These are phyloP conservation scores for Dryobates pubescens DNA, from an alignment of 2,797 vertebrate genomes.

Conservation along the genomic window DNA sequence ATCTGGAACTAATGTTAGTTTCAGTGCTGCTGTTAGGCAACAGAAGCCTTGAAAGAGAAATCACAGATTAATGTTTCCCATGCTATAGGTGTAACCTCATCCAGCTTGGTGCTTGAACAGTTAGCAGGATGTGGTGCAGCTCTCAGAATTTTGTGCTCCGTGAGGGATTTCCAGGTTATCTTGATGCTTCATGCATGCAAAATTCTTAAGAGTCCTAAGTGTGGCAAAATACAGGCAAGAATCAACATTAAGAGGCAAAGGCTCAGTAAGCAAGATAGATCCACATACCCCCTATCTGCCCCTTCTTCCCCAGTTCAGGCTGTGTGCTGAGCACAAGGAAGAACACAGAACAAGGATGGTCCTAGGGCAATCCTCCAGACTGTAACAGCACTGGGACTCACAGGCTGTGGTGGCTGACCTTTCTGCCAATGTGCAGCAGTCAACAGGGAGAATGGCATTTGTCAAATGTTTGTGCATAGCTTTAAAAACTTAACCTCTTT, in stretches of 20 bases:
- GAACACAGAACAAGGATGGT: background rate
- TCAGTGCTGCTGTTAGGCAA: background rate
- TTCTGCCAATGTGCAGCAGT: background rate
- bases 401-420: background rate
- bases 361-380: background rate
- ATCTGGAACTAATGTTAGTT: background rate
- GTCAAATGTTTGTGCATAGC: background rate
- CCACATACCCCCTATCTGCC: background rate
- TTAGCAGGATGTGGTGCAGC: background rate
- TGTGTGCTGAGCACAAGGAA: background rate
- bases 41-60: background rate
- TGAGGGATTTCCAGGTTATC: background rate
- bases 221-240: background rate
- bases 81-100: background rate
- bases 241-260: background rate
- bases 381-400: background rate
- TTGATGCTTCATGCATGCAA: background rate
- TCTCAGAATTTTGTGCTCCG: background rate
- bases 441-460: background rate
- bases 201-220: background rate
- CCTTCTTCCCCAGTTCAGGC: background rate
- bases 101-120: background rate
- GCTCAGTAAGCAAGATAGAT: background rate
- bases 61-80: background rate
- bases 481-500: background rate